A percentile compares a stretch with the other conserved stretches of the same genome.
These are phyloP conservation scores for Drosophila arawakana DNA, from an alignment of 1,140 invertebrate genomes.

Conservation along the genomic window DNA sequence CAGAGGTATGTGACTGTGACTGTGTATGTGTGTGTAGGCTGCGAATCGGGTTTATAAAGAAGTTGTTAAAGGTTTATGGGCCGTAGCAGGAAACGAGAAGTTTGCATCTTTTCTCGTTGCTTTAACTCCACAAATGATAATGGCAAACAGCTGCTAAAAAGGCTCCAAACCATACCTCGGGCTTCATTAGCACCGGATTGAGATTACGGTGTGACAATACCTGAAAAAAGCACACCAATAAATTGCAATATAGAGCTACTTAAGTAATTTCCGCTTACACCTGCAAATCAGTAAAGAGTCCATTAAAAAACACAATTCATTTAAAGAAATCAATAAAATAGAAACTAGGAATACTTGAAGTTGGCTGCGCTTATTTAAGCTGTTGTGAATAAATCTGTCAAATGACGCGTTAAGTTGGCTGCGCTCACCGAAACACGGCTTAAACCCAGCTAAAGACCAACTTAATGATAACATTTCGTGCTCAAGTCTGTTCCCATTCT, in stretches of 20 bases:
- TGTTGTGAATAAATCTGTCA: no score
- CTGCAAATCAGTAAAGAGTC: constrained; percentile 1
- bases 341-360: neutral
- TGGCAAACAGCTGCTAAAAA: constrained; percentile 37
- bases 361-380: neutral
- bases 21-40: constrained; percentile 9
- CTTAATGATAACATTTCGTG: constrained; percentile 13
- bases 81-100: constrained; percentile 29
- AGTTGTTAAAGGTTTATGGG: constrained; percentile 66
- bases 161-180: neutral
- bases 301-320: no score
- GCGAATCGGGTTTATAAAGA: constrained; percentile 53
- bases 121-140: constrained; percentile 36
- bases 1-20: neutral
- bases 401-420: neutral
- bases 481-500: neutral
- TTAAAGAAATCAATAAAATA: neutral
- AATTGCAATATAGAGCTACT: constrained; percentile 21
- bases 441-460: neutral
- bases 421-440: neutral
- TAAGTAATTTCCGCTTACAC: constrained; percentile 6
- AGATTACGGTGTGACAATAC: constrained; percentile 37
- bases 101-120: constrained; percentile 4
- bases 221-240: constrained; percentile 25
- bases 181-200: constrained; percentile 39